Percentiles rank a stretch among this genome's conserved stretches.
phyloP scores from a whole-genome alignment of 2,797 vertebrate species.

The Poeciliopsis turneri region DNA sequence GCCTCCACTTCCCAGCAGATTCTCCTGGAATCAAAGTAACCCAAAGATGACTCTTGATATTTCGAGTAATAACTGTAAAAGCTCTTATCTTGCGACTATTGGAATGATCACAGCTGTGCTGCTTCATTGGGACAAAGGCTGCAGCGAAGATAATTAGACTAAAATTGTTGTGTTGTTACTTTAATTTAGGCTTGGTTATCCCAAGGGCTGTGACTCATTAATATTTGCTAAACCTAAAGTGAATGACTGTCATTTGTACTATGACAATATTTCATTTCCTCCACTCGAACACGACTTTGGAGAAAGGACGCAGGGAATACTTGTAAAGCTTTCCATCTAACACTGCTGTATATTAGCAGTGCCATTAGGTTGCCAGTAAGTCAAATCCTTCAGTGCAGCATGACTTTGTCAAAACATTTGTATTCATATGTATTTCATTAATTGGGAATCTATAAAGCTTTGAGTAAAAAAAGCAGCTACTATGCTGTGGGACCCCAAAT shows the following conservation, averaged over 20 bases:
- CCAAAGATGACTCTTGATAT: constrained; percentile 19
- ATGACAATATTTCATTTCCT: background rate
- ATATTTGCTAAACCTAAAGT: constrained; percentile 19
- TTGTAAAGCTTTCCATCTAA: background rate
- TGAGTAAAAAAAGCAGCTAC: background rate
- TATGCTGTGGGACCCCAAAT: background rate
- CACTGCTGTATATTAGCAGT: background rate
- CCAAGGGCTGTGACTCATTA: constrained; percentile 33
- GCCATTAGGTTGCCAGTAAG: background rate
- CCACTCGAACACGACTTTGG: background rate
- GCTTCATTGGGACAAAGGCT: constrained; percentile 24
- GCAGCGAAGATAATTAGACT: constrained; percentile 27
- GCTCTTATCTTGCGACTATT: constrained; percentile 22
- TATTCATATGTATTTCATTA: background rate
- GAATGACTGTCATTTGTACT: constrained; percentile 4
- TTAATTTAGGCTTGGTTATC: constrained; percentile 32
- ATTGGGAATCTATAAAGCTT: background rate
- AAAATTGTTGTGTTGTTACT: constrained; percentile 32
- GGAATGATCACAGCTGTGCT: constrained; percentile 32
- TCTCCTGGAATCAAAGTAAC: constrained; percentile 8
- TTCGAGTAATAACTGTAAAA: constrained; percentile 31
- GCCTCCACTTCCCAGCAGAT: background rate
- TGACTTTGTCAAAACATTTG: background rate
- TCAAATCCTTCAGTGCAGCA: background rate
- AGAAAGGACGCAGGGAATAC: constrained; percentile 1